phyloP scores from a whole-genome alignment of 2,797 vertebrate species.

The Enteromius paludinosus region DNA sequence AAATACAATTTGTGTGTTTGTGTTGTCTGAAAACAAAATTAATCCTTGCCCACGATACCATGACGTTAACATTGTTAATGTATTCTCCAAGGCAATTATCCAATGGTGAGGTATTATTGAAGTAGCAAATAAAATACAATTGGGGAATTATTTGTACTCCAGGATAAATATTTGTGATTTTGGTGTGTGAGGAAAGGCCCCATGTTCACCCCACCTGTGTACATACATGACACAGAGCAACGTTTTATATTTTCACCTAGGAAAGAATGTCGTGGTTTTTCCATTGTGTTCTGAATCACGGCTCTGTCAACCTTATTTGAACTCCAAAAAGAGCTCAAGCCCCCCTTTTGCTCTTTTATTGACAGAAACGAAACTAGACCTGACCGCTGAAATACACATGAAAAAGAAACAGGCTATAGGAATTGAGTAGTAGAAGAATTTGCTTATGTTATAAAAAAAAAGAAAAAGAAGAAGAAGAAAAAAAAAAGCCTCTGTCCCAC shows the following conservation, averaged over 20 bases:
- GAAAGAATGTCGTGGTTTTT: slow-evolving; percentile 66
- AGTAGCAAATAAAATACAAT: slow-evolving; percentile 61
- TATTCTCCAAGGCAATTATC: slow-evolving; percentile 61
- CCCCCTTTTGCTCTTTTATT: slow-evolving; percentile 78
- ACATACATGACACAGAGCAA: slow-evolving; percentile 3
- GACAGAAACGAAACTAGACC: slow-evolving; percentile 75
- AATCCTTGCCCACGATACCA: slow-evolving; percentile 55
- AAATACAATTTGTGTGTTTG: slow-evolving; percentile 66
- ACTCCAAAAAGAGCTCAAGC: slow-evolving; percentile 79
- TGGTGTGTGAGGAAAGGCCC: slow-evolving; percentile 2
- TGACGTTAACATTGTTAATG: slow-evolving; percentile 63
- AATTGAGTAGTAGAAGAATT: slow-evolving; percentile 54
- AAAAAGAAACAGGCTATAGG: slow-evolving; percentile 62
- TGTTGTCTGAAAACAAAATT: slow-evolving; percentile 64
- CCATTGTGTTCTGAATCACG: slow-evolving; percentile 74
- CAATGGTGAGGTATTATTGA: slow-evolving; percentile 65
- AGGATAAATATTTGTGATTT: slow-evolving; percentile 51
- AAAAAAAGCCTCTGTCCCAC: slow-evolving; percentile 34
- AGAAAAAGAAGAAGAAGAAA: slow-evolving; percentile 16
- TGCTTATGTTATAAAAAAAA: slow-evolving; percentile 49
- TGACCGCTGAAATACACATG: slow-evolving; percentile 73
- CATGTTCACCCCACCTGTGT: not conserved
- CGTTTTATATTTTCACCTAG: slow-evolving; percentile 63
- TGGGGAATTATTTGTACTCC: slow-evolving; percentile 50
- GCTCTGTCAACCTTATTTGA: slow-evolving; percentile 63